phyloP scores from a whole-genome alignment of 1,140 invertebrate genomes.

The Drosophila varians region DNA sequence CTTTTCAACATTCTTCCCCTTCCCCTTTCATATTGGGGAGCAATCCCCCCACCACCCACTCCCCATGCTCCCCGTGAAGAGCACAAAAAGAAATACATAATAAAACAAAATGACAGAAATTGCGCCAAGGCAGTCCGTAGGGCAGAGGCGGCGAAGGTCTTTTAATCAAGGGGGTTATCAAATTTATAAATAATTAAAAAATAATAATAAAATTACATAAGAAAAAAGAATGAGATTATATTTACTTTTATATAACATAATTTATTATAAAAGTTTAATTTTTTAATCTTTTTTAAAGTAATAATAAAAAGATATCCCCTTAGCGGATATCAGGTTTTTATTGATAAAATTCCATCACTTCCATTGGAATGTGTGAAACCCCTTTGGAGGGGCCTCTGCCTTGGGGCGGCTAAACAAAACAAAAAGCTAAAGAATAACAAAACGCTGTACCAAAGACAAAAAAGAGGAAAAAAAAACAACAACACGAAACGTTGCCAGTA shows the following conservation, averaged over 20 bases:
- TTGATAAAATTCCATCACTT: not conserved
- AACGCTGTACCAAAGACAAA: constrained; percentile 56
- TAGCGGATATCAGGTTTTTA: not conserved
- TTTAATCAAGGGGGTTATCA: constrained; percentile 2
- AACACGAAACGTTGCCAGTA: constrained; percentile 64
- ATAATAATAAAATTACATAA: not conserved
- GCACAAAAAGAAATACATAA: constrained; percentile 63
- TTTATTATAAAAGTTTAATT: too few species aligned
- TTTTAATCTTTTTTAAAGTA: too few species aligned
- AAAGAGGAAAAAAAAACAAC: constrained; percentile 50
- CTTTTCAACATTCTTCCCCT: constrained; percentile 53
- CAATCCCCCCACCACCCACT: not conserved
- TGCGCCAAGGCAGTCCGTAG: constrained; percentile 55
- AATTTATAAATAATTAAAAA: too few species aligned
- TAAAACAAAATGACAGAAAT: constrained; percentile 61
- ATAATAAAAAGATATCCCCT: too few species aligned
- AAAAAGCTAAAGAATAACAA: constrained; percentile 78
- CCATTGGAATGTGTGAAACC: not conserved
- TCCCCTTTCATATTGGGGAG: too few species aligned
- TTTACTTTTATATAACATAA: too few species aligned
- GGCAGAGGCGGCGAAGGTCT: not conserved
- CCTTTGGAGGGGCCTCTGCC: constrained; percentile 40
- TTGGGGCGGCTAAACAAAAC: constrained; percentile 66
- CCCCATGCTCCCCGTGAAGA: constrained; percentile 26
- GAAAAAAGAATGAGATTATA: too few species aligned